A percentile compares a stretch with the other conserved stretches of the same genome.
Conservation (phyloP, 2,113 vertebrate genomes). For the Euleptes europaea region DNA sequence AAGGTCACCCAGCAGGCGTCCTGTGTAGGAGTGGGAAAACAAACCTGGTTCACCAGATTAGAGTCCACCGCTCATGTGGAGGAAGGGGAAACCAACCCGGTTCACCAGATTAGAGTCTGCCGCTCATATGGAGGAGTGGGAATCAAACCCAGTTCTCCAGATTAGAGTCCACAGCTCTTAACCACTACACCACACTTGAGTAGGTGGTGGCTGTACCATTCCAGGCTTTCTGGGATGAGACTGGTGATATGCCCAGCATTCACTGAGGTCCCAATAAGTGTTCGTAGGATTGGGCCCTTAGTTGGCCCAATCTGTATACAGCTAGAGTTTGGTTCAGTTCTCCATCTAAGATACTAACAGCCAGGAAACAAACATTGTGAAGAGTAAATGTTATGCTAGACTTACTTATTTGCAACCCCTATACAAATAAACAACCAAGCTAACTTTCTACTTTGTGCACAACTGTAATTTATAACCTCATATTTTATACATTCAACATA, state of each 20-base stretch:
- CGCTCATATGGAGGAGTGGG: too few relatives aligned
- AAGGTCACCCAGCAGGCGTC: too few relatives aligned
- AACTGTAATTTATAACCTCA: not conserved
- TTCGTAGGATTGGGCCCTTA: not conserved
- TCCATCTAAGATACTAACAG: not conserved
- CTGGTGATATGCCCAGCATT: not conserved
- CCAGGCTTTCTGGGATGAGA: too few relatives aligned
- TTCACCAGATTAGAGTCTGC: too few relatives aligned
- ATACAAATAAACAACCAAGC: not conserved
- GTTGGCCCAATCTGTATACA: not conserved
- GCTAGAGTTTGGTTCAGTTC: not conserved
- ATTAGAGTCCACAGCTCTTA: too few relatives aligned
- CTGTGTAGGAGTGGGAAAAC: too few relatives aligned
- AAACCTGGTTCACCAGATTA: too few relatives aligned
- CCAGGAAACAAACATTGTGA: not conserved
- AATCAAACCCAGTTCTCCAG: too few relatives aligned
- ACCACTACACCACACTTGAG: too few relatives aligned
- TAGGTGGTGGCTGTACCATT: too few relatives aligned
- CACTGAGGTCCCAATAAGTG: not conserved
- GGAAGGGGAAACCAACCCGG: too few relatives aligned
- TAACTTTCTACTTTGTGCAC: not conserved
- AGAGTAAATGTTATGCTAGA: not conserved
- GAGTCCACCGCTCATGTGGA: too few relatives aligned
- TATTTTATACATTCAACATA: not conserved
- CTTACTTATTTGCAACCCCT: not conserved